phyloP scores from a whole-genome alignment of 2,797 vertebrate species.

The Stomatorhinus walkeri region DNA sequence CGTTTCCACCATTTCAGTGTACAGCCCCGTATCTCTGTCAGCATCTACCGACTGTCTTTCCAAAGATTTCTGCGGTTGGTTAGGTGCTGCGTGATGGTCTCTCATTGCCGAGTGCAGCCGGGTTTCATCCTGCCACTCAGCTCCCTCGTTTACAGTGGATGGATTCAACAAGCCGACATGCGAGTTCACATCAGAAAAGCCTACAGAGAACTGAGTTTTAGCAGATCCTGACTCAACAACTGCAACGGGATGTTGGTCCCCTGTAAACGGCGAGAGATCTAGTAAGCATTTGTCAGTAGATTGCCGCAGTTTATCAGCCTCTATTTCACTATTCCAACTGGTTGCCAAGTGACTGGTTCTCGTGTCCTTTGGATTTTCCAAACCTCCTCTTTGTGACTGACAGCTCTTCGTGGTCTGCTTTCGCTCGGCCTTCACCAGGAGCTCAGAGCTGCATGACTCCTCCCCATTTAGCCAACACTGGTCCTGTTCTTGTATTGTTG shows the following conservation, averaged over 20 bases:
- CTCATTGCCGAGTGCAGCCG: conserved; percentile 2
- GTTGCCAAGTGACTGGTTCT: conserved; percentile 54
- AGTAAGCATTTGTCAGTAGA: conserved; percentile 55
- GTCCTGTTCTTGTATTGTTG: background rate
- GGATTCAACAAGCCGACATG: conserved; percentile 19
- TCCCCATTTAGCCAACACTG: background rate
- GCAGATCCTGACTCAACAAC: conserved; percentile 18
- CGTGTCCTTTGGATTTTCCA: conserved; percentile 48
- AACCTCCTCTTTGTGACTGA: conserved; percentile 41
- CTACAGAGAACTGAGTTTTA: conserved; percentile 25
- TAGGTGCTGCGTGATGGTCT: conserved; percentile 22
- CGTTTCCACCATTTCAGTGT: background rate
- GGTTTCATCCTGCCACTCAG: conserved; percentile 4
- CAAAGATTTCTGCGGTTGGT: conserved; percentile 27
- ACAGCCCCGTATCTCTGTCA: background rate
- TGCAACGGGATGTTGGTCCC: conserved; percentile 29
- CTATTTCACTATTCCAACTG: conserved; percentile 42
- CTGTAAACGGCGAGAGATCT: conserved; percentile 38
- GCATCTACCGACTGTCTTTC: conserved; percentile 14
- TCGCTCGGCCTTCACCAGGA: conserved; percentile 55
- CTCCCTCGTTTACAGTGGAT: background rate
- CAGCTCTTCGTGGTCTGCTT: conserved; percentile 38
- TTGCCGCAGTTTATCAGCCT: conserved; percentile 51
- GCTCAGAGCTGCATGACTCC: conserved; percentile 39
- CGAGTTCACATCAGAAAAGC: background rate